phyloP scores from a whole-genome alignment of 2,888 invertebrate genomes.

The Xanthorhoe spadicearia region DNA sequence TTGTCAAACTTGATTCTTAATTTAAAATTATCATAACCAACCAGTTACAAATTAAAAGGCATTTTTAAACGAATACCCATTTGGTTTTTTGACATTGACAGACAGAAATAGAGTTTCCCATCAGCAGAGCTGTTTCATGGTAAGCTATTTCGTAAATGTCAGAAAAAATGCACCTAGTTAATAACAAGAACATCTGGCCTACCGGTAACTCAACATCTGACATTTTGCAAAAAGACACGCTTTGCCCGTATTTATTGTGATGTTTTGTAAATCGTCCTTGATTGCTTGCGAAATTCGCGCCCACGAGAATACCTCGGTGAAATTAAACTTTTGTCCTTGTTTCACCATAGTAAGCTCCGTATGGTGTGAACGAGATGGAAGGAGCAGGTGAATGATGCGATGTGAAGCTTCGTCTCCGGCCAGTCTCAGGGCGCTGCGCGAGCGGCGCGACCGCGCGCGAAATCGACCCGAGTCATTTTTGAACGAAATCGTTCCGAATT shows the following conservation, averaged over 20 bases:
- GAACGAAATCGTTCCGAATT: slow-evolving; percentile 65
- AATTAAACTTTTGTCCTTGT: slow-evolving; percentile 62
- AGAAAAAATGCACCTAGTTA: slow-evolving; percentile 2
- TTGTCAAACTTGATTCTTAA: slow-evolving; percentile 9
- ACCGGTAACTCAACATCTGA: slow-evolving; percentile 50
- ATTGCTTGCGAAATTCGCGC: slow-evolving; percentile 71
- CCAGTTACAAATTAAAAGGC: not conserved
- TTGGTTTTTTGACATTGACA: slow-evolving; percentile 15
- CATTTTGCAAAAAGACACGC: slow-evolving; percentile 59
- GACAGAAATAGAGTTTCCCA: slow-evolving; percentile 5
- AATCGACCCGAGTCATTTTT: slow-evolving; percentile 51
- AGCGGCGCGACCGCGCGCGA: slow-evolving; percentile 69
- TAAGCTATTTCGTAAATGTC: slow-evolving; percentile 3
- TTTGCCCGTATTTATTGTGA: slow-evolving; percentile 59
- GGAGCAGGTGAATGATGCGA: slow-evolving; percentile 65
- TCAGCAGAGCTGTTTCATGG: not conserved
- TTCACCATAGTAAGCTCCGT: slow-evolving; percentile 48
- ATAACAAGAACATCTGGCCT: slow-evolving; percentile 24
- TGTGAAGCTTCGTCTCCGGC: slow-evolving; percentile 67
- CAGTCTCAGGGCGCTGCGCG: slow-evolving; percentile 78
- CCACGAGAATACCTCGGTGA: slow-evolving; percentile 55
- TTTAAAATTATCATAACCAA: not conserved
- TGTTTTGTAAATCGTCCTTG: slow-evolving; percentile 77
- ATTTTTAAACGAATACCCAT: not conserved
- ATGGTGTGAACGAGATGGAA: slow-evolving; percentile 58